Evolutionary conservation across 2,113 vertebrate genomes (phyloP), one percentile per base, ranked within the genome.

Genomic region (Phalacrocorax carbo): DNA sequence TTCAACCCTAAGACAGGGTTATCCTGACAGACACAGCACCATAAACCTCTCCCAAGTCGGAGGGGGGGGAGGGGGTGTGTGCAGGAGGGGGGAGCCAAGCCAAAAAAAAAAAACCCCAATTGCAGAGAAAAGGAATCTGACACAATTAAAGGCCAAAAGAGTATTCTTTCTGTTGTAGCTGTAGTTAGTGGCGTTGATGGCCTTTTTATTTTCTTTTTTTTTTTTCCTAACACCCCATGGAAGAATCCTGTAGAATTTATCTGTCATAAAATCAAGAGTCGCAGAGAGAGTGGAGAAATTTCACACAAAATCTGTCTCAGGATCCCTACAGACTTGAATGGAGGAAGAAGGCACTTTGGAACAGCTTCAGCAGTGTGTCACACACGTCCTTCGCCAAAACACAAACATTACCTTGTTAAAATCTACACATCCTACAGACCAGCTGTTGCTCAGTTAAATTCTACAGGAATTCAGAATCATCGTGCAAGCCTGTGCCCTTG

Each of bases 21-120:
- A 94, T 96, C 96, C 96, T 96, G 96, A 98, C 10, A 52, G 98
- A 98, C 98, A 97, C 46, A 95, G 97, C 90, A 98, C 92, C 97
- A 98, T 98, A 98, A 98, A 98, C 95, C 91, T 94, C 95, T 97
- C 97, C 93, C 93, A 98, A 97, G 96, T 7, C 7, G 7, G 16
- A 94, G 76, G 86, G 95, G 96, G 38, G 38, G 38, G 10, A 11
- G 10, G 38, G 38, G 38, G 38, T 10, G 38, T 38, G 38, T 38
- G 38, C 10, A 38, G 16, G 94, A 78, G 86, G 95, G 96, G 4
- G 15, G 11, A 7, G 15, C 44, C 44, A 44, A 44, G 16, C 44
- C 44, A 34, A 25, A 15, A 30, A 26, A n/a, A 22, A 12, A 6
- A 22, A 60, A 69, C n/a, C 96, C 90, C 97, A 97, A 96, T 90